Evolutionary conservation across 2,113 vertebrate genomes (phyloP), one percentile per base, ranked within the genome.

Genomic region (Rhinolophus ferrumequinum): DNA sequence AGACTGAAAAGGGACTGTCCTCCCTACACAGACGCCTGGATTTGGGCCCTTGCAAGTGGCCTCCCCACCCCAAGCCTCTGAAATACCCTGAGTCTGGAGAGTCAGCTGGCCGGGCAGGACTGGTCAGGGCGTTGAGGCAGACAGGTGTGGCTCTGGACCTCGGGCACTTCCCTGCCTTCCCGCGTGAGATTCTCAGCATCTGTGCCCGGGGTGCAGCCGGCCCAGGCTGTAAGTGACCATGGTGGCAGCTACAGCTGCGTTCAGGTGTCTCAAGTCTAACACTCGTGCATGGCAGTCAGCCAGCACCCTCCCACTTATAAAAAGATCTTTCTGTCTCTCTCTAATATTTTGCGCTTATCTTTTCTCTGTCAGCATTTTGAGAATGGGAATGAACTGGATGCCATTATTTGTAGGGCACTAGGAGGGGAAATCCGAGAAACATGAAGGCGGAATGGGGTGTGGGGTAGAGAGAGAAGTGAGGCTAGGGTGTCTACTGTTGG

Each of bases 1-100:
- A 84, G 85, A 58, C 47, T 2, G 2, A 15, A 60, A 8, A 76
- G 33, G 12, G 24, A 38, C 18, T 2, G 16, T 33, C 6, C 41
- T 4, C 0, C 19, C 30, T 8, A 13, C 4, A 12, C 11, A 6
- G 0, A 1, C 3, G 4, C 10, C 35, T 64, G 64, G n/a, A 60
- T 19, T 50, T 67, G 86, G 54, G 4, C 33, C 44, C 28, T 50
- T 12, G 22, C n/a, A 64, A 85, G 66, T 12, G n/a, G 35, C 62
- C 14, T 41, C 62, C 87, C 35, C 28, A 19, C 5, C 67, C 47
- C 47, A 44, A 28, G 33, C 24, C 18, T 9, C 26, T 24, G 33
- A 56, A 41, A 41, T 4, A 10, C n/a, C 41, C 19, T 22, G 21
- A 54, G 1, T 41, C 26, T 72, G 66, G 9, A 75, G 24, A 50